phyloP scores from a whole-genome alignment of 1,140 invertebrate genomes.

The Apis florea region DNA sequence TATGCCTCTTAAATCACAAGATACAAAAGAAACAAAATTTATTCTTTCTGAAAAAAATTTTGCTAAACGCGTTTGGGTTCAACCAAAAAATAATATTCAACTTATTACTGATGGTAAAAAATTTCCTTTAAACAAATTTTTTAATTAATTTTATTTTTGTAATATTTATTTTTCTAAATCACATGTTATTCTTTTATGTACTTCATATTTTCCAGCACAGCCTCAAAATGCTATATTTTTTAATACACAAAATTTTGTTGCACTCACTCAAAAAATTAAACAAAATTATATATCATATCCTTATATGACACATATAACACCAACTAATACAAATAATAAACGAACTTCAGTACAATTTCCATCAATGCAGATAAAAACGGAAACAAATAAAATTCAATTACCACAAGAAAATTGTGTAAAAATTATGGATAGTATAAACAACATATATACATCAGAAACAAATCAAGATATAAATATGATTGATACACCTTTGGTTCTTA shows the following conservation, averaged over 20 bases:
- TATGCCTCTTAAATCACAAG: conserved; percentile 58
- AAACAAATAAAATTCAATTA: conserved; percentile 44
- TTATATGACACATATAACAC: conserved; percentile 67
- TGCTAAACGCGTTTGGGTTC: conserved; percentile 67
- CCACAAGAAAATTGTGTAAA: conserved; percentile 61
- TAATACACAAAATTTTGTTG: conserved; percentile 79
- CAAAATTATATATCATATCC: conserved; percentile 64
- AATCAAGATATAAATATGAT: conserved; percentile 32
- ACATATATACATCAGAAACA: conserved; percentile 44
- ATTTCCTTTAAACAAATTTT: background rate
- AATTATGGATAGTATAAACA: conserved; percentile 58
- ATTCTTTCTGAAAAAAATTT: conserved; percentile 59
- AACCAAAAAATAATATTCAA: conserved; percentile 53
- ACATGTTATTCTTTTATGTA: background rate
- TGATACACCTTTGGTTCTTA: conserved; percentile 48
- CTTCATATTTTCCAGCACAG: conserved; percentile 68
- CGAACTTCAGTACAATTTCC: conserved; percentile 61
- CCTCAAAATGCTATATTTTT: conserved; percentile 78
- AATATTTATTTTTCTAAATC: background rate
- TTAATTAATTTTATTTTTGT: conserved; percentile 17
- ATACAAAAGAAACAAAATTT: conserved; percentile 51
- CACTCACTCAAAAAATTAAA: conserved; percentile 77
- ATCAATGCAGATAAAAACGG: conserved; percentile 40
- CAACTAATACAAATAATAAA: conserved; percentile 47
- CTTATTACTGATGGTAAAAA: conserved; percentile 43